Evolutionary conservation across 1,140 invertebrate genomes (phyloP), one percentile per base, ranked within the genome.

Genomic region (Aphis craccivora): DNA sequence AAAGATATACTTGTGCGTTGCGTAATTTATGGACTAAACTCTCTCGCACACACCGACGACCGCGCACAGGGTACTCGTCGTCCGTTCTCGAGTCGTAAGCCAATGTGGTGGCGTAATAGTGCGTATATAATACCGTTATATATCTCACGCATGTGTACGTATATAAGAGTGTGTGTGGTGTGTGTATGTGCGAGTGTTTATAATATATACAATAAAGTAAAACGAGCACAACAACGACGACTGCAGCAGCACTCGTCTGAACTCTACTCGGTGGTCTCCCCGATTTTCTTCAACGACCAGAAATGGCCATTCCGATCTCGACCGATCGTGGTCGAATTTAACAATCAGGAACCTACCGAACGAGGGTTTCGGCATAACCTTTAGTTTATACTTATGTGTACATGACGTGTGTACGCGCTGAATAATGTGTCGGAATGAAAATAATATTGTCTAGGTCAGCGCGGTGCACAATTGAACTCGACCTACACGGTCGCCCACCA

Each of bases 21-120:
- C 11, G 25, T 90, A 90, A 90, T 90, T 90, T 90, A 90, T 90
- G 89, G 89, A 40, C 89, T 25, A 90, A 90, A 90, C 35, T 40
- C 51, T 37, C 25, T 55, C 37, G 37, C 37, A 40, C 37, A 40
- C 37, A 90, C 35, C 35, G 51, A 51, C 60, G 18, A 22, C 35
- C 25, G 53, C 25, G 53, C 35, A 60, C 89, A 7, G 9, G 89
- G n/a, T 60, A 37, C 37, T 67, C 25, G 11, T 45, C 83, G n/a
- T 53, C 60, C 60, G 60, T 67, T 11, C 37, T 83, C 81, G 81
- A 22, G 37, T 37, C 81, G 35, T 84, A 67, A 67, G 60, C 30
- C 2, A 18, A 20, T 51, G 48, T 20, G 37, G 37, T 40, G 7
- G 25, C 53, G 23, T 55, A 84, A 40, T 37, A 37, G n/a, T 23